Percentiles rank a stretch among this genome's conserved stretches.
phyloP scores from a whole-genome alignment of 2,113 vertebrate species.

The Peromyscus californicus region DNA sequence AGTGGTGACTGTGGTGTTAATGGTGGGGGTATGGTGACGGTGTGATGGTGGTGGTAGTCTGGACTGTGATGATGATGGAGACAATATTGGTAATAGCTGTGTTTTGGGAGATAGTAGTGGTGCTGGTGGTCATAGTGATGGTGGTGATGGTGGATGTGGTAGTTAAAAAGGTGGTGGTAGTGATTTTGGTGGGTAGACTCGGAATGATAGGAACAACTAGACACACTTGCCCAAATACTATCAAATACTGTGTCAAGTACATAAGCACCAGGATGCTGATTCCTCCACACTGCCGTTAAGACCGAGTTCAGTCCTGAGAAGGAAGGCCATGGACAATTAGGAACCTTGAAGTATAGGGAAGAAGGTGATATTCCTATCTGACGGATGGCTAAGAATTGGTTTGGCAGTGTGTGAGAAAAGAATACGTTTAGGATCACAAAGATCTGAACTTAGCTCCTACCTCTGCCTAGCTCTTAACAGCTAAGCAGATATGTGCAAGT shows the following conservation, averaged over 20 bases:
- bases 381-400: neutral
- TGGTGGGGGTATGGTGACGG: neutral
- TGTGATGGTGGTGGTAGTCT: neutral
- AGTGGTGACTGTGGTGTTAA: neutral
- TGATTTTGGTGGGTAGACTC: neutral
- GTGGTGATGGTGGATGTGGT: neutral
- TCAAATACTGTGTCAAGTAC: neutral
- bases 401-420: neutral
- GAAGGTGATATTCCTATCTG: neutral
- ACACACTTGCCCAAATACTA: neutral
- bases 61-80: too few species aligned
- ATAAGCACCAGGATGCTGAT: fast-evolving
- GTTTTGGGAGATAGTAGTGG: neutral
- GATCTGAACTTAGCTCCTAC: slow-evolving; percentile 1
- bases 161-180: neutral
- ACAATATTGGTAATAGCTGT: fast-evolving
- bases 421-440: slow-evolving; percentile 14
- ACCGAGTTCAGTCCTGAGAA: neutral
- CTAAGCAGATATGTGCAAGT: neutral
- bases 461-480: neutral
- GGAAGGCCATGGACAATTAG: neutral
- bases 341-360: neutral
- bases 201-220: neutral
- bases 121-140: neutral
- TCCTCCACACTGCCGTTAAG: neutral